Evolutionary conservation across 2,113 vertebrate species (phyloP).

Genomic region (Genyomyrus donnyi): DNA sequence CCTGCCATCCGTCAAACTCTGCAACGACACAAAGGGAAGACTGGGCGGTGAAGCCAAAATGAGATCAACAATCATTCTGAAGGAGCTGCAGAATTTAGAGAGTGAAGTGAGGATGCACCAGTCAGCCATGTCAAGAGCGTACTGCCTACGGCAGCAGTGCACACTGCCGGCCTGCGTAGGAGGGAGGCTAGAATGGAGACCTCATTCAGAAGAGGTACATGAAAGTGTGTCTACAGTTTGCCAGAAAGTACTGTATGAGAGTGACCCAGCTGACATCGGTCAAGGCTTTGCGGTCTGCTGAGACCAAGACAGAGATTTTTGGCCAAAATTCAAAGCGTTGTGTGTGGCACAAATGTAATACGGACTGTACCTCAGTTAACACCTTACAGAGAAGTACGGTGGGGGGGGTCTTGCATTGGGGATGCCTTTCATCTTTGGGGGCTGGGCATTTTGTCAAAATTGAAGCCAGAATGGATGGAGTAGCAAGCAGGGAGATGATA

Average conservation of each 20-base stretch:
- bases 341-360: neutral
- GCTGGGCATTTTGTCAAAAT: neutral
- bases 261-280: neutral
- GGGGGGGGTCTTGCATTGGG: neutral
- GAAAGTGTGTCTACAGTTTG: neutral
- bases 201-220: neutral
- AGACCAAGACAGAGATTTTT: neutral
- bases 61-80: neutral
- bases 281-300: neutral
- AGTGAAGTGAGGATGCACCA: neutral
- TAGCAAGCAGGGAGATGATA: neutral
- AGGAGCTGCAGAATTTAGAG: neutral
- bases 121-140: neutral
- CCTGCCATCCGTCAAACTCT: neutral
- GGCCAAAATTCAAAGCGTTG: neutral
- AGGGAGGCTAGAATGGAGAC: neutral
- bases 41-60: neutral
- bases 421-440: neutral
- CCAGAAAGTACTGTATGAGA: neutral
- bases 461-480: neutral
- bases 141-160: neutral
- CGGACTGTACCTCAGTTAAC: neutral
- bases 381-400: neutral
- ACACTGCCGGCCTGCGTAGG: neutral
- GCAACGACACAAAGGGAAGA: neutral